phyloP scores from a whole-genome alignment of 2,888 invertebrate species.

The Aspidiotus destructor region DNA sequence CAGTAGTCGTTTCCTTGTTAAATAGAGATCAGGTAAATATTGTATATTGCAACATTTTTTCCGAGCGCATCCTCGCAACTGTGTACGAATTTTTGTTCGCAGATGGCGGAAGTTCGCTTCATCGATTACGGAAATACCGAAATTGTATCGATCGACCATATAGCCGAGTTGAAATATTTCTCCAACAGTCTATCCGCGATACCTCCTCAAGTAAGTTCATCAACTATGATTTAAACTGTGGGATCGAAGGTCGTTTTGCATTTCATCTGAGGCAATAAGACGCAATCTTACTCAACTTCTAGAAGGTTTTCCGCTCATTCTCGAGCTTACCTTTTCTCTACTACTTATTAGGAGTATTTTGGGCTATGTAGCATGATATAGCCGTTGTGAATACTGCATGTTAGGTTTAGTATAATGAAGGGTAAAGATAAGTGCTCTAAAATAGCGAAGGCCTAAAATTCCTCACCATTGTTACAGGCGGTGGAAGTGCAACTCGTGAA shows the following conservation, averaged over 20 bases:
- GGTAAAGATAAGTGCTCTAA: too few species aligned
- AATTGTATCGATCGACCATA: constrained; percentile 1
- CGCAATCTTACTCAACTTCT: too few species aligned
- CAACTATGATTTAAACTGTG: not conserved
- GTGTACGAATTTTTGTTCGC: not conserved
- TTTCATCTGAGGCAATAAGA: too few species aligned
- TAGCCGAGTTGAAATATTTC: constrained; percentile 9
- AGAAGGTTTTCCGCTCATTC: too few species aligned
- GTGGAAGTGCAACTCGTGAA: constrained; percentile 17
- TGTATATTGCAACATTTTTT: not conserved
- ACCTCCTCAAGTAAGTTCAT: constrained; percentile 11
- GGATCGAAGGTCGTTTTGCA: too few species aligned
- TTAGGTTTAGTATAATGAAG: too few species aligned
- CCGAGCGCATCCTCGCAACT: not conserved
- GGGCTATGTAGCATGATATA: too few species aligned
- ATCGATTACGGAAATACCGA: constrained; percentile 22
- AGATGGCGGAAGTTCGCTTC: constrained; percentile 21
- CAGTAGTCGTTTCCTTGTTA: not conserved
- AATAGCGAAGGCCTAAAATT: too few species aligned
- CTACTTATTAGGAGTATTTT: too few species aligned
- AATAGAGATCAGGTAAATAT: constrained; percentile 8
- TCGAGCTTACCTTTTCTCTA: too few species aligned
- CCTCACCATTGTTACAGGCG: constrained; percentile 12
- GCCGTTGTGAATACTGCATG: too few species aligned
- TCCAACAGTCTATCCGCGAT: not conserved